Evolutionary conservation across 64 coral and sea anemone genomes (phyloP), one percentile per base, ranked within the genome.

Genomic region (Hydrozoanthus tunicans): DNA sequence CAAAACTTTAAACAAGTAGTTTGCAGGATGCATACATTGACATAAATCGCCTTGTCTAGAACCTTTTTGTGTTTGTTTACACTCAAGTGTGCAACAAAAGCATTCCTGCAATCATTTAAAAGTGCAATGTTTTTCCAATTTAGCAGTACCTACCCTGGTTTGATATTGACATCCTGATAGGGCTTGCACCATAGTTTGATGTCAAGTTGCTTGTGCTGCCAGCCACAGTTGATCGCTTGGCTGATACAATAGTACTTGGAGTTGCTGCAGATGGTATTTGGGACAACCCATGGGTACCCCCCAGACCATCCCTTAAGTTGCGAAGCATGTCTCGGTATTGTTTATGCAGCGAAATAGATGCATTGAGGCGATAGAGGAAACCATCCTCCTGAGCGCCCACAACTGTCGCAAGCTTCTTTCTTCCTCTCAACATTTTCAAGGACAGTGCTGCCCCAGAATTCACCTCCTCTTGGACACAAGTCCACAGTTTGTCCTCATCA

Each of bases 251-350:
- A 9, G 69, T 70, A 71, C 90, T 94, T 1, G 95, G 92, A 26
- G 89, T 91, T 59, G 89, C 59, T 10, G 56, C 70, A 7, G 84
- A 88, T 0, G 84, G 68, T 73, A 88, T 91, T 14, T 86, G 73
- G 6, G 92, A 94, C 53, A 97, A 32, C 6, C 89, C 76, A 27
- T 95, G 93, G 5, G 89, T 83, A 14, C 93, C 96, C 51, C 94
- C 97, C 23, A 99, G 77, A 59, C 94, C 88, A 12, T 99, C 97
- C 53, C 94, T 89, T 32, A 99, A 75, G 54, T 89, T 94, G 56
- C 97, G 93, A 59, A 99, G 75, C 97, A 96, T 99, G 76, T 99
- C 97, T 4, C 97, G 79, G 58, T 99, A 99, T 58, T 99, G 97
- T 65, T 96, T 99, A 74, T 99, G 97, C 17, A 99, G 71, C 24